Evolutionary conservation across 2,113 vertebrate species (phyloP).

Genomic region (Colistium nudipinnis): DNA sequence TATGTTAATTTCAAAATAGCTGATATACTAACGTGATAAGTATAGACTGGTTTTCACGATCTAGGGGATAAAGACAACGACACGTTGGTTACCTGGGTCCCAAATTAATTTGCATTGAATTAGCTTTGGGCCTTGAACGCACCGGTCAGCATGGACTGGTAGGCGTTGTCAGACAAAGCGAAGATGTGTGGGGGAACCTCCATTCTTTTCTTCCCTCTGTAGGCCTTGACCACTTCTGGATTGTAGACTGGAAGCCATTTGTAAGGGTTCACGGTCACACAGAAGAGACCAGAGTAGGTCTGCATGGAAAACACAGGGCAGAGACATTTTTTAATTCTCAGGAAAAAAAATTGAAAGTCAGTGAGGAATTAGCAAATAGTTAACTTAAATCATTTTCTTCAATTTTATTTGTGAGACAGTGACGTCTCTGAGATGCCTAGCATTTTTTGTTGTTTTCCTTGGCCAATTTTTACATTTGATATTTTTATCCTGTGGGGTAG

Average conservation of each 20-base stretch:
- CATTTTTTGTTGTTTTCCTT: too few relatives aligned
- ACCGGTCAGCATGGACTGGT: slow-evolving; percentile 89
- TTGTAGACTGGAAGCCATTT: slow-evolving; percentile 86
- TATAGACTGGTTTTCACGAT: slow-evolving; percentile 85
- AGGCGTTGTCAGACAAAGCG: slow-evolving; percentile 87
- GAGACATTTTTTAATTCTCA: background rate
- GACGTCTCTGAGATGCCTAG: too few relatives aligned
- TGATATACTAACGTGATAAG: slow-evolving; percentile 81
- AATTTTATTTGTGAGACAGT: too few relatives aligned
- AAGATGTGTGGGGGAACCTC: slow-evolving; percentile 91
- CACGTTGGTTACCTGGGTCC: background rate
- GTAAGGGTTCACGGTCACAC: slow-evolving; percentile 77
- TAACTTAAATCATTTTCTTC: too few relatives aligned
- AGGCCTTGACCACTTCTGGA: slow-evolving; percentile 77
- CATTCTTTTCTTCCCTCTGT: slow-evolving; percentile 88
- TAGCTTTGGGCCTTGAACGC: background rate
- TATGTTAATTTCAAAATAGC: fast-evolving
- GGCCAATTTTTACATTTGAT: too few relatives aligned
- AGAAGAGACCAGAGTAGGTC: slow-evolving; percentile 86
- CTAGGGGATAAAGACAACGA: slow-evolving; percentile 61
- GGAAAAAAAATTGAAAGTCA: too few relatives aligned
- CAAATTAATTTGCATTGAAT: background rate
- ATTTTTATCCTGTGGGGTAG: too few relatives aligned
- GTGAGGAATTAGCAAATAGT: too few relatives aligned
- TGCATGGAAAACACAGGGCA: slow-evolving; percentile 32